Conservation (phyloP, 2,113 vertebrate genomes). For the Neolamprologus brichardi region DNA sequence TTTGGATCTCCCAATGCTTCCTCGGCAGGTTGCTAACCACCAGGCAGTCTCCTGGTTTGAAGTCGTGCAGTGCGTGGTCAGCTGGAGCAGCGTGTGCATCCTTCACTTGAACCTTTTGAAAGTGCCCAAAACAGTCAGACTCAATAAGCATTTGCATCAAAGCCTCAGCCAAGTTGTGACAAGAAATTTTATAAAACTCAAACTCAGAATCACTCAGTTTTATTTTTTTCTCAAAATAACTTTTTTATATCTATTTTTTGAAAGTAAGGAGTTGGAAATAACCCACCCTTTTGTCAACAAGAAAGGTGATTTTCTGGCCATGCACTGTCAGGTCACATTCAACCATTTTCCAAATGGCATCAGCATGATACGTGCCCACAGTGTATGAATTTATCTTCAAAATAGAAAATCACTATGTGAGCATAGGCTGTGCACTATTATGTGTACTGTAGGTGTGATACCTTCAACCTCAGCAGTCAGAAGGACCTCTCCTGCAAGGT, state of each 20-base stretch:
- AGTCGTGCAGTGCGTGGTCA: neutral
- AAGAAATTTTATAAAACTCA: neutral
- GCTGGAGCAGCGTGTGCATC: neutral
- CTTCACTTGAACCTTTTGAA: neutral
- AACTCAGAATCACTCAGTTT: neutral
- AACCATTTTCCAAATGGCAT: neutral
- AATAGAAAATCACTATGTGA: neutral
- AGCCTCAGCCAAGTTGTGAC: neutral
- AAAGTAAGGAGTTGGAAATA: neutral
- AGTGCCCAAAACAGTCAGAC: neutral
- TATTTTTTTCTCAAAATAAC: neutral
- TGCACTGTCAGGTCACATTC: neutral
- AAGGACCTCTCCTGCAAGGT: neutral
- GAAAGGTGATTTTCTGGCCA: neutral
- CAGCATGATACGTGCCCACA: neutral
- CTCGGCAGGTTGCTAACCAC: neutral
- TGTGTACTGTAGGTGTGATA: neutral
- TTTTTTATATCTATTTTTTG: neutral
- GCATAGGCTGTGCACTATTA: neutral
- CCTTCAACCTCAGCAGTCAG: neutral
- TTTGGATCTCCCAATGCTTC: neutral
- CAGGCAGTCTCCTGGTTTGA: neutral
- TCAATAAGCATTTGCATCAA: neutral
- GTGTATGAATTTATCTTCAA: neutral
- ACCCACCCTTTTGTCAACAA: neutral